A percentile compares a stretch with the other conserved stretches of the same genome.
Conservation (phyloP, 2,888 invertebrate genomes). For the Teleogryllus oceanicus region DNA sequence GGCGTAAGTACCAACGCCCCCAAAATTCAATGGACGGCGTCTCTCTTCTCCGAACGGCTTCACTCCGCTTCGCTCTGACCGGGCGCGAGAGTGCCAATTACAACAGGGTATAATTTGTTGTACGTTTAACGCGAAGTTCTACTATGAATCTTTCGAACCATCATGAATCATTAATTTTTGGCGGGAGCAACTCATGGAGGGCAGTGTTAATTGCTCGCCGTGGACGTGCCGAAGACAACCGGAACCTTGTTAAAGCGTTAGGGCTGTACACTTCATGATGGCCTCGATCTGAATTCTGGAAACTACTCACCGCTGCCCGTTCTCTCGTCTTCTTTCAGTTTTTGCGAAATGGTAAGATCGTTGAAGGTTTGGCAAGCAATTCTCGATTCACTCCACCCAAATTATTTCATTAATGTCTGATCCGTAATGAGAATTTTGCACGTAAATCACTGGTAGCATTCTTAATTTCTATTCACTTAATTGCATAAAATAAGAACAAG, state of each 20-base stretch:
- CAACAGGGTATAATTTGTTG: background rate
- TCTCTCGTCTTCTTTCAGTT: no score
- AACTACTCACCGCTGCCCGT: no score
- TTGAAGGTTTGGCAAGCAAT: no score
- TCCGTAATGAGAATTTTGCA: no score
- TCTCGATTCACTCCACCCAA: no score
- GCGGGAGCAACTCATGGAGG: background rate
- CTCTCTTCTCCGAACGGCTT: background rate
- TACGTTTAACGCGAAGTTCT: background rate
- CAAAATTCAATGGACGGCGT: no score
- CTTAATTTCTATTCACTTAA: no score
- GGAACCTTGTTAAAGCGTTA: background rate
- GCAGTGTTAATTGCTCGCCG: background rate
- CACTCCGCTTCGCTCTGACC: background rate
- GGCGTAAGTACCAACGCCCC: no score
- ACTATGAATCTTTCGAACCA: background rate
- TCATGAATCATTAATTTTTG: slow-evolving; percentile 1
- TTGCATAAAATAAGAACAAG: no score
- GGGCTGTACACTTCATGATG: background rate
- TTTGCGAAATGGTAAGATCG: no score
- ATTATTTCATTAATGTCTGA: no score
- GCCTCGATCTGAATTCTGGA: background rate
- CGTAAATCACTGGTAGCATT: no score
- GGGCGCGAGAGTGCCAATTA: background rate
- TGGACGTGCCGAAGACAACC: background rate